Percentiles rank a stretch among this genome's conserved stretches.
These are phyloP conservation scores for Pholis gunnellus DNA, from an alignment of 2,113 vertebrate genomes.

Conservation along the genomic window DNA sequence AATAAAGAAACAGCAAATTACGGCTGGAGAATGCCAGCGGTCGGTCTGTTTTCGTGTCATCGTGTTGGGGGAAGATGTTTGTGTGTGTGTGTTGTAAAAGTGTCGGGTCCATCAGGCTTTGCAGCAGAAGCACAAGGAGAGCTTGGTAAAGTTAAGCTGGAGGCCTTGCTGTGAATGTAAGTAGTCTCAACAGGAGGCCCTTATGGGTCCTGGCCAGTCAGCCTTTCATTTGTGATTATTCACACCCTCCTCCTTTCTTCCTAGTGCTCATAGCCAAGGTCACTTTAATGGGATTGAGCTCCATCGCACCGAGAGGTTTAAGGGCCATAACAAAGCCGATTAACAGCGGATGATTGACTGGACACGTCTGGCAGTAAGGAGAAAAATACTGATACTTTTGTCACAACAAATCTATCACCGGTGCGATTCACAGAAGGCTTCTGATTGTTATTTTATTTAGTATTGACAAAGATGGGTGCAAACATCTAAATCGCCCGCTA, in stretches of 20 bases:
- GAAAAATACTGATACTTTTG: not conserved
- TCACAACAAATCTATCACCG: conserved; percentile 12
- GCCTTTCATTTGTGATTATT: conserved; percentile 73
- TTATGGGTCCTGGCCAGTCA: conserved; percentile 45
- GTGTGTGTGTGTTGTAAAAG: conserved; percentile 2
- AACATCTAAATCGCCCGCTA: not conserved
- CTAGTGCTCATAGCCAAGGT: conserved; percentile 74
- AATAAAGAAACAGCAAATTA: conserved; percentile 2
- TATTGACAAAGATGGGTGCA: not conserved
- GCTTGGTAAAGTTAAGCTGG: conserved; percentile 46
- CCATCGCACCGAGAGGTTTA: conserved; percentile 74
- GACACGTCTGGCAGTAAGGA: conserved; percentile 20
- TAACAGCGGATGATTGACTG: conserved; percentile 76
- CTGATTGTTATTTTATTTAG: not conserved
- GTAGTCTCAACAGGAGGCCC: conserved; percentile 51
- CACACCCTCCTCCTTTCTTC: conserved; percentile 67
- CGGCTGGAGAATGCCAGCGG: not conserved
- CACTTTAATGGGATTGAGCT: conserved; percentile 83
- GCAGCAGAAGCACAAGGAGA: conserved; percentile 16
- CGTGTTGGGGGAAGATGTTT: not conserved
- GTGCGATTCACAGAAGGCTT: not conserved
- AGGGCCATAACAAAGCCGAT: conserved; percentile 83
- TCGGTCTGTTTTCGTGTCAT: not conserved
- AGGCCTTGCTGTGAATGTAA: conserved; percentile 57
- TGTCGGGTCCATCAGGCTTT: conserved; percentile 6